Conservation (phyloP, 2,797 vertebrate genomes). For the Catamblyrhynchus diadema region DNA sequence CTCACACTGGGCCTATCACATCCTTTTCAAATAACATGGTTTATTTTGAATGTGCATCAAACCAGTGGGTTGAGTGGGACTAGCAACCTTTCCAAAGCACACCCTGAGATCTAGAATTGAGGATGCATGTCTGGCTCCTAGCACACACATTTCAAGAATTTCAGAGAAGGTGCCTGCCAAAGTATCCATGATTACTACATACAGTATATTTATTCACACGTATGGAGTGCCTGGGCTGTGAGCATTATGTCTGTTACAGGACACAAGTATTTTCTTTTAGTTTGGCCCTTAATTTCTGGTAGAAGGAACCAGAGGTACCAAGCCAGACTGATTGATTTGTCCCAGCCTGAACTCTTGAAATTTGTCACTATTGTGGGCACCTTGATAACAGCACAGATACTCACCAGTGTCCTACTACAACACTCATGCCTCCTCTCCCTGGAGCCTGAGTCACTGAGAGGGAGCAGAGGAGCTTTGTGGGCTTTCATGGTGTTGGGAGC, state of each 20-base stretch:
- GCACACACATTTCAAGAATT: background rate
- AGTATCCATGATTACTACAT: background rate
- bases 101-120: background rate
- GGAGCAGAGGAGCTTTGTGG: background rate
- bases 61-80: background rate
- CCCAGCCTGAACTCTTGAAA: background rate
- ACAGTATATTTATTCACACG: background rate
- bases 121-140: background rate
- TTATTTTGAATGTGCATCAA: background rate
- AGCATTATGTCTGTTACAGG: background rate
- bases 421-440: background rate
- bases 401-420: background rate
- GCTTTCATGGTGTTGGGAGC: fast-evolving
- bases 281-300: background rate
- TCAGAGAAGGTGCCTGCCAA: background rate
- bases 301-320: background rate
- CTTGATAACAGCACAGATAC: background rate
- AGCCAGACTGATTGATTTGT: background rate
- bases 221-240: background rate
- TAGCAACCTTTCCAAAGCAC: background rate
- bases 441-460: background rate
- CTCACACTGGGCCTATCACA: background rate
- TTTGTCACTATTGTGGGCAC: background rate
- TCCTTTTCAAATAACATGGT: background rate
- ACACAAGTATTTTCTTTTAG: background rate